Conservation (phyloP, 2,888 invertebrate genomes). For the Leuctra nigra region DNA sequence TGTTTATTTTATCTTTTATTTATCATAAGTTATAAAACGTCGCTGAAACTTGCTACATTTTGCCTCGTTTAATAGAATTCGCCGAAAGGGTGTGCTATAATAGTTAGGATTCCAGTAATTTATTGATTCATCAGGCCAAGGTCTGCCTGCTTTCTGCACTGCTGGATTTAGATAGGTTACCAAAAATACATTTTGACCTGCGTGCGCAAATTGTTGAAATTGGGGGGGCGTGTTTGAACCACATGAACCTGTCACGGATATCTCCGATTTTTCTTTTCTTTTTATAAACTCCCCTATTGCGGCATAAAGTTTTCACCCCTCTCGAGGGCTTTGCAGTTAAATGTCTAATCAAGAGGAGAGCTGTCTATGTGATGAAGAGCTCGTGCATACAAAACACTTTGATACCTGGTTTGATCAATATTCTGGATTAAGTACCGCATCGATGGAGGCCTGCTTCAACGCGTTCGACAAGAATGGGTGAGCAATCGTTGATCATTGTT, state of each 20-base stretch:
- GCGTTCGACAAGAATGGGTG: constrained; percentile 87
- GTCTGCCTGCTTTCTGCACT: neutral
- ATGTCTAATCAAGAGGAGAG: constrained; percentile 15
- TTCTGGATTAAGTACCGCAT: constrained; percentile 32
- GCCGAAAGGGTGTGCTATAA: no score
- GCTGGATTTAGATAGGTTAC: neutral
- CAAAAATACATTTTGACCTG: neutral
- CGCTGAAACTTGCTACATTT: no score
- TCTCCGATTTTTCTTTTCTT: constrained; percentile 11
- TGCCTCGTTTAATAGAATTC: no score
- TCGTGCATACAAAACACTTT: constrained; percentile 28
- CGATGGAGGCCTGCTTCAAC: constrained; percentile 87
- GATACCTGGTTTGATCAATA: constrained; percentile 30
- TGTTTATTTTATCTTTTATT: no score
- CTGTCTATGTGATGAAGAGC: constrained; percentile 24
- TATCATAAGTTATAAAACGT: no score
- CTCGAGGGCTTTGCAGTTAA: constrained; percentile 14
- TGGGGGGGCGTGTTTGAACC: constrained; percentile 11
- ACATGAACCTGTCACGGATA: constrained; percentile 9
- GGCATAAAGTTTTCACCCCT: constrained; percentile 2
- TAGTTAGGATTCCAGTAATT: no score
- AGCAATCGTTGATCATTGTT: constrained; percentile 38
- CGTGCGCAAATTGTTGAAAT: constrained; percentile 5
- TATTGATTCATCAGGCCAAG: no score
- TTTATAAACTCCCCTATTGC: constrained; percentile 13